Base-by-base conservation (phyloP, 2,113 vertebrate species). In the Aplodontia rufa region DNA sequence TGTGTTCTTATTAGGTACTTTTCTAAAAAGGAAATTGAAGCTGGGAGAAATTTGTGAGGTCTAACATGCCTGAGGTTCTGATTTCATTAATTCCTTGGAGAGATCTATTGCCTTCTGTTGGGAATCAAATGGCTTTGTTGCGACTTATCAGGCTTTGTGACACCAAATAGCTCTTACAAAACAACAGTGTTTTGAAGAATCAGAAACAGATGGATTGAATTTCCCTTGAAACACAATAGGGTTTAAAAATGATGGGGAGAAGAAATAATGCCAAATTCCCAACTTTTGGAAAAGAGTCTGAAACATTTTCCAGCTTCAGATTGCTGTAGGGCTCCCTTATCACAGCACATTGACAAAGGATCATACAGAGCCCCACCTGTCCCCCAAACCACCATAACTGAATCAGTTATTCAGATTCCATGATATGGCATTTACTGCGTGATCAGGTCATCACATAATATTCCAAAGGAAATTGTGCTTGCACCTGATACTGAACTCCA, bases 131-230 rank as follows among this genome's bases (percentile, higher is more conserved):
- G 87, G 83, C 83, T 97, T 97, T 96, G 91, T 96, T 94, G 94
- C 80, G 90, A 92, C 62, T 96, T 90, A 64, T 86, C 75, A 92
- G 90, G 78, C 89, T 97, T 96, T 92, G 87, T 94, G 76, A 97
- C 97, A 97, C 97, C 95, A 97, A 97, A 98, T 97, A 93, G 49
- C 80, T 97, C 94, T 97, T 97, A 97, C 95, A 97, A 98, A 97
- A 97, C 96, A 98, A 87, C 87, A 94, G 80, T 19, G 81, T 94
- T 95, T 97, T 95, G 91, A 97, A 96, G 93, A 97, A 95, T 93
- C 91, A 97, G 87, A 97, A 97, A 95, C 97, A 98, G 94, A 97
- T 95, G 97, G 96, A 94, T 97, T 97, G 94, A 96, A 97, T 97
- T 98, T 97, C 96, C 93, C 94, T 92, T 97, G 96, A 96, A 98